phyloP scores from a whole-genome alignment of 2,113 vertebrate species.

The Brachyhypopomus gauderio region DNA sequence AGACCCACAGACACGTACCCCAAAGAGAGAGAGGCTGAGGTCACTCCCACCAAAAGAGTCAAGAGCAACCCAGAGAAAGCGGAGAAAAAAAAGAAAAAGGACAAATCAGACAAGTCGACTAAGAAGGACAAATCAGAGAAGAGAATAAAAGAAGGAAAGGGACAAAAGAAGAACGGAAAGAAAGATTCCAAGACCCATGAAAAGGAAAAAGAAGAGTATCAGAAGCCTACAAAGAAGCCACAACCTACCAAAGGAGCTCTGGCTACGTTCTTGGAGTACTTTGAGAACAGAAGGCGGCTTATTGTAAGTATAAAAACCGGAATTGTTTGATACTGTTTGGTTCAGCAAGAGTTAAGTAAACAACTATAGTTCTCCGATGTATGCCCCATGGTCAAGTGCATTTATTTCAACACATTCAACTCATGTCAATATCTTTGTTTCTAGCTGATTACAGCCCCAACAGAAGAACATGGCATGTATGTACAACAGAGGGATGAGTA shows the following conservation, averaged over 20 bases:
- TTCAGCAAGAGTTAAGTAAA: no score
- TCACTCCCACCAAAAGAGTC: conserved; percentile 72
- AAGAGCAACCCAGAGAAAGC: conserved; percentile 80
- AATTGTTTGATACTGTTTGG: background rate
- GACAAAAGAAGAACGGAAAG: conserved; percentile 83
- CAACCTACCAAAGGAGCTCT: conserved; percentile 74
- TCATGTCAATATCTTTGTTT: conserved; percentile 35
- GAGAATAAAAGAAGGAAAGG: conserved; percentile 79
- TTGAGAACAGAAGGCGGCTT: conserved; percentile 90
- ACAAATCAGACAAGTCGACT: conserved; percentile 78
- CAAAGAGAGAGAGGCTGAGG: conserved; percentile 71
- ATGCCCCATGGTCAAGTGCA: background rate
- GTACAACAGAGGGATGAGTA: conserved; percentile 94
- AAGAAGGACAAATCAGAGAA: conserved; percentile 85
- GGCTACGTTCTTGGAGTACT: conserved; percentile 85
- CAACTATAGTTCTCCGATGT: no score
- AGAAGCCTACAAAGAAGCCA: conserved; percentile 78
- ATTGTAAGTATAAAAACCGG: conserved; percentile 81
- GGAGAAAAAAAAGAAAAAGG: conserved; percentile 90
- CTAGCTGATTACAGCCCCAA: conserved; percentile 91
- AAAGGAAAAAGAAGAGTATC: conserved; percentile 79
- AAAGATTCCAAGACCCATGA: conserved; percentile 76
- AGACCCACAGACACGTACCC: conserved; percentile 71
- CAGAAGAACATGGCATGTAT: conserved; percentile 88
- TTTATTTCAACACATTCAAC: background rate